Evolutionary conservation across 23 tunicate genomes (phyloP).

Genomic region (Halocynthia roretzi): DNA sequence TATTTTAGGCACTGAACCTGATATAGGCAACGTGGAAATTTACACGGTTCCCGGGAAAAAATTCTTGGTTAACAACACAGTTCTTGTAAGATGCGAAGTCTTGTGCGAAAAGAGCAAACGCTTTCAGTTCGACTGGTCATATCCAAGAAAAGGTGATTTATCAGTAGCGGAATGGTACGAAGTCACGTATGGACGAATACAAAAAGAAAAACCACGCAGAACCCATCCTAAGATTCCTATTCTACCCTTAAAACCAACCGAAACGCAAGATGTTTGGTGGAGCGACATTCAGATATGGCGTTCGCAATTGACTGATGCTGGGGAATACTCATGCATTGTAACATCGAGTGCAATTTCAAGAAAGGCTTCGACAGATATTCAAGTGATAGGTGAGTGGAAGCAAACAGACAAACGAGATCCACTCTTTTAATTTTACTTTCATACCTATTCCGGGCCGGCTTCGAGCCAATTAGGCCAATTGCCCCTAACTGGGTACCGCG

Average conservation of each 20-base stretch:
- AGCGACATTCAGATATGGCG: not conserved
- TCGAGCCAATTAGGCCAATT: too few relatives aligned
- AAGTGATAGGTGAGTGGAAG: slow-evolving; percentile 8
- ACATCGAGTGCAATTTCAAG: not conserved
- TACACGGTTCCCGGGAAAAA: not conserved
- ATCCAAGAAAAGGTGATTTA: not conserved
- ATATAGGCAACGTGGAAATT: not conserved
- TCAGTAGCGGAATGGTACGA: not conserved
- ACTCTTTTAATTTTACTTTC: too few relatives aligned
- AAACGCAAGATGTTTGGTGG: not conserved
- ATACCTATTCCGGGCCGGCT: too few relatives aligned
- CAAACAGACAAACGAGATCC: not conserved
- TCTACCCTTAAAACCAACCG: not conserved
- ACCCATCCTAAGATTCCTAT: not conserved
- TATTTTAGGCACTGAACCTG: too few relatives aligned
- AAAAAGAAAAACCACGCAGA: not conserved
- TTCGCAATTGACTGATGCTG: not conserved
- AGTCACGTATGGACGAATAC: not conserved
- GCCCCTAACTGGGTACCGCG: too few relatives aligned
- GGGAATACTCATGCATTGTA: not conserved
- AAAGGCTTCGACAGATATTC: not conserved
- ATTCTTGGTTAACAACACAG: not conserved
- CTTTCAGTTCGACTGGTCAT: not conserved
- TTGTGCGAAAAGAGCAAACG: not conserved
- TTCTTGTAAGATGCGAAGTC: not conserved